Percentiles rank a stretch among this genome's conserved stretches.
phyloP scores from a whole-genome alignment of 2,113 vertebrate species.

The Salvelinus fontinalis region DNA sequence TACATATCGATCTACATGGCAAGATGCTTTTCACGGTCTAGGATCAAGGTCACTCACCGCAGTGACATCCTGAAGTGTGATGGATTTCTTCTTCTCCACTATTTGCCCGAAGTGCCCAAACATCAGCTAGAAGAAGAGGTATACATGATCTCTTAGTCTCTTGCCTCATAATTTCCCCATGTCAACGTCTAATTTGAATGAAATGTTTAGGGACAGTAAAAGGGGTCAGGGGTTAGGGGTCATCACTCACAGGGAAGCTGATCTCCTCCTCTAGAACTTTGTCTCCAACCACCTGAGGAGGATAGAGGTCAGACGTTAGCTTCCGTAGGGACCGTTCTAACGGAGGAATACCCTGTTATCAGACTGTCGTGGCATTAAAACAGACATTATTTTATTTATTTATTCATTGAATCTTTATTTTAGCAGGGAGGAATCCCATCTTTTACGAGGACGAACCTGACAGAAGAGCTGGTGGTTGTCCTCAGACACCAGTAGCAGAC shows the following conservation, averaged over 20 bases:
- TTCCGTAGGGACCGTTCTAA: no score
- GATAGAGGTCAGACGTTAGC: not conserved
- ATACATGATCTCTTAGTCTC: not conserved
- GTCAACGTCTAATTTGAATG: no score
- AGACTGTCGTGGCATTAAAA: no score
- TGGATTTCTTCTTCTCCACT: conserved; percentile 89
- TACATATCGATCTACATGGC: no score
- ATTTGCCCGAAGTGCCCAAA: conserved; percentile 86
- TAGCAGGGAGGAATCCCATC: no score
- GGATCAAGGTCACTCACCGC: conserved; percentile 65
- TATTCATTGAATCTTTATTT: no score
- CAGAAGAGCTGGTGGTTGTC: conserved; percentile 96
- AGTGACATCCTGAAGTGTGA: conserved; percentile 87
- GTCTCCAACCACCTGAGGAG: conserved; percentile 86
- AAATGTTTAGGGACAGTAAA: not conserved
- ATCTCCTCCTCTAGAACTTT: conserved; percentile 93
- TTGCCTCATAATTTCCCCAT: not conserved
- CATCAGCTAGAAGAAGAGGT: conserved; percentile 74
- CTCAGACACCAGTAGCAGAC: conserved; percentile 91
- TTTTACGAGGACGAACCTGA: conserved; percentile 75
- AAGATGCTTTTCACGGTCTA: no score
- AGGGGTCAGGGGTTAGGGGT: not conserved
- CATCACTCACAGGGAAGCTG: conserved; percentile 87
- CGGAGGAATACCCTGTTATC: no score
- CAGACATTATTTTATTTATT: no score